Evolutionary conservation across 1,140 invertebrate species (phyloP).

Genomic region (Parasteatoda tepidariorum): DNA sequence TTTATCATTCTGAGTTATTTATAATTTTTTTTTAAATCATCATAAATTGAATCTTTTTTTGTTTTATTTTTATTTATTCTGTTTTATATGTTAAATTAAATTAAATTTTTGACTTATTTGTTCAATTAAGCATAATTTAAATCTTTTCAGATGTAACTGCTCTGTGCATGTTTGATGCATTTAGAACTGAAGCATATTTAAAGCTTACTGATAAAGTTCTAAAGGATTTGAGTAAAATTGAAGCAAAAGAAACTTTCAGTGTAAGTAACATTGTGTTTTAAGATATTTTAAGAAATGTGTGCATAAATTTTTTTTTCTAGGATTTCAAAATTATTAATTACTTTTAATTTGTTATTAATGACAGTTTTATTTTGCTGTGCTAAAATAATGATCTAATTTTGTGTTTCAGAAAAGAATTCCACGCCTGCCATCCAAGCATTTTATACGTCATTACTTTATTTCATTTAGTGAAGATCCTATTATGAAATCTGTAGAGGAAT

Average conservation of each 20-base stretch:
- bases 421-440: constrained; percentile 83
- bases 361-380: neutral
- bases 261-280: constrained; percentile 43
- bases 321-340: neutral
- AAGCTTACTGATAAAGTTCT: constrained; percentile 86
- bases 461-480: constrained; percentile 88
- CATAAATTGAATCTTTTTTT: neutral
- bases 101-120: neutral
- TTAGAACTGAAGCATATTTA: constrained; percentile 82
- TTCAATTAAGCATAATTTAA: neutral
- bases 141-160: constrained; percentile 81
- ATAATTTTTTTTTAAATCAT: neutral
- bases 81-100: neutral
- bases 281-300: neutral
- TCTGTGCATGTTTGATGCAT: constrained; percentile 90
- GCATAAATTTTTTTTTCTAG: neutral
- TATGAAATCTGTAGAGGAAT: constrained; percentile 64
- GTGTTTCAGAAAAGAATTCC: constrained; percentile 76
- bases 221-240: constrained; percentile 76
- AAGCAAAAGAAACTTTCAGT: constrained; percentile 67
- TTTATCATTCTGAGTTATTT: too few species aligned
- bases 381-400: constrained; percentile 3
- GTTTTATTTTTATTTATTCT: neutral
- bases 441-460: constrained; percentile 85
- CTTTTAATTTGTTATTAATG: neutral